Percentiles rank a stretch among this genome's conserved stretches.
Evolutionary conservation across 2,113 vertebrate genomes (phyloP).

Genomic region (Tragelaphus scriptus): DNA sequence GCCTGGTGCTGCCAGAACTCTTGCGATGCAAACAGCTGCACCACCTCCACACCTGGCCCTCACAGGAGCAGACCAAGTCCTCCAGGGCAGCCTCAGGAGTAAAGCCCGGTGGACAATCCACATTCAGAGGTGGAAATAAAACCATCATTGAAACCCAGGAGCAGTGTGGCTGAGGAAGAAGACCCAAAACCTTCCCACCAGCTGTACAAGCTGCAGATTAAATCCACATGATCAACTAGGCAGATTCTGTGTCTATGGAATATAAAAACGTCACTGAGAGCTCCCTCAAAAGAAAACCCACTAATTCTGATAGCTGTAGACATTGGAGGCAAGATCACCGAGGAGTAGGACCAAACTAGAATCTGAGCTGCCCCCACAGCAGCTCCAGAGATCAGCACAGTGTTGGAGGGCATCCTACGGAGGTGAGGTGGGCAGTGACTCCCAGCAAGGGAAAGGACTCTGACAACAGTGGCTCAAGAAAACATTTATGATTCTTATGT

Average conservation of each 20-base stretch:
- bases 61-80: background rate
- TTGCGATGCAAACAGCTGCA: background rate
- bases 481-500: background rate
- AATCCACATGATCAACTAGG: background rate
- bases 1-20: background rate
- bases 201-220: background rate
- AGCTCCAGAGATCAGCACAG: background rate
- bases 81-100: background rate
- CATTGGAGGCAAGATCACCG: background rate
- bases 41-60: background rate
- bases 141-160: background rate
- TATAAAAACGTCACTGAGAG: background rate
- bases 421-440: background rate
- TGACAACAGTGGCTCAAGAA: background rate
- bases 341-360: background rate
- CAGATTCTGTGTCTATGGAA: background rate
- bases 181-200: background rate
- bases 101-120: background rate
- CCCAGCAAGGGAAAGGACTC: background rate
- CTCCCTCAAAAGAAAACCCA: background rate
- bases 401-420: background rate
- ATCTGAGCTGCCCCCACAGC: background rate
- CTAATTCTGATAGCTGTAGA: background rate
- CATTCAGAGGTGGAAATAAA: background rate
- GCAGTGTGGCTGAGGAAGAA: background rate